A percentile compares a stretch with the other conserved stretches of the same genome.
These are phyloP conservation scores for Tokudaia tokunoshimensis DNA, from an alignment of 2,797 vertebrate genomes.

Conservation along the genomic window DNA sequence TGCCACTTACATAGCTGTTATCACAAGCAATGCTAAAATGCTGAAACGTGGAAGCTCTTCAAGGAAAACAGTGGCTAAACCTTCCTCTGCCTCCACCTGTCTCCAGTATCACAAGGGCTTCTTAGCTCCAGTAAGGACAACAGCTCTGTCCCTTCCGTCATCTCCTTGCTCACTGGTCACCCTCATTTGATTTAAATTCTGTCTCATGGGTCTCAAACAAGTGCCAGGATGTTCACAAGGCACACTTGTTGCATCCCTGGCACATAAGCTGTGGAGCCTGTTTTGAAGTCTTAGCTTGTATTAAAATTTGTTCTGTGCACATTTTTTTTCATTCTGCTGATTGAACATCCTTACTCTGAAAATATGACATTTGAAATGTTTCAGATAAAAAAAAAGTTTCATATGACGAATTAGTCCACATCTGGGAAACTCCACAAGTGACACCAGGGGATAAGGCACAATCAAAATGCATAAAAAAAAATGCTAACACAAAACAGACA, in stretches of 20 bases:
- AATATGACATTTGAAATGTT: neutral
- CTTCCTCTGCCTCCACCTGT: neutral
- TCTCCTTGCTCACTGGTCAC: neutral
- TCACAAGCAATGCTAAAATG: neutral
- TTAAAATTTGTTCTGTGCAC: neutral
- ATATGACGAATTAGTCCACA: neutral
- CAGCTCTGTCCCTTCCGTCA: neutral
- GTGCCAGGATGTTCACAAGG: no score
- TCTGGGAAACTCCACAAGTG: neutral
- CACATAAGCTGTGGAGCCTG: neutral
- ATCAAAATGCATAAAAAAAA: neutral
- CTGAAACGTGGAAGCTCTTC: neutral
- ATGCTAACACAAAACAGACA: neutral
- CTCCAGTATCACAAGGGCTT: neutral
- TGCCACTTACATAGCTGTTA: no score
- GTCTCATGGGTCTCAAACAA: neutral
- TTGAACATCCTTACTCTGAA: neutral
- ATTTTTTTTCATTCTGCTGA: neutral
- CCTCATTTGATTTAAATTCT: neutral
- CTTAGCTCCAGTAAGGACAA: neutral
- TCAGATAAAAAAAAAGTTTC: neutral
- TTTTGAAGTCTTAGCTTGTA: neutral
- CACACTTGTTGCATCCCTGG: neutral
- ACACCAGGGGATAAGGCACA: neutral
- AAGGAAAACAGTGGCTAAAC: neutral